phyloP scores from a whole-genome alignment of 2,888 invertebrate species.

The Heteromurus nitidus region DNA sequence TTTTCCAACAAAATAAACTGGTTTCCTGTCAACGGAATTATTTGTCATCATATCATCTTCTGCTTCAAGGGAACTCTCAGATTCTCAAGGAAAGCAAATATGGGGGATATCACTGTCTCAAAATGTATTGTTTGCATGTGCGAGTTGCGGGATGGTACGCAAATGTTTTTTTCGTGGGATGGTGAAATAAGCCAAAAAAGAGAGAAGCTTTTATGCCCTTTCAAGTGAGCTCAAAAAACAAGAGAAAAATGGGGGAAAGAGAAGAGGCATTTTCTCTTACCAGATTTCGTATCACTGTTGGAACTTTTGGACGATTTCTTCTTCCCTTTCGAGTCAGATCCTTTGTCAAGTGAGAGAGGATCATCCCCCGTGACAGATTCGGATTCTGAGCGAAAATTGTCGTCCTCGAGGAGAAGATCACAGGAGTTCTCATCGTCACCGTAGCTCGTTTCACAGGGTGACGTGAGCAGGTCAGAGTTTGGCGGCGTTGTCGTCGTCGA shows the following conservation, averaged over 20 bases:
- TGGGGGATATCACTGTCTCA: background rate
- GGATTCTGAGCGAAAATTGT: constrained; percentile 72
- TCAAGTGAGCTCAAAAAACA: background rate
- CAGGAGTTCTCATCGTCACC: constrained; percentile 74
- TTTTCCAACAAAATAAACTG: constrained; percentile 21
- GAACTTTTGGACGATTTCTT: constrained; percentile 74
- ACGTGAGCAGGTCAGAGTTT: constrained; percentile 73
- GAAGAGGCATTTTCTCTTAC: constrained; percentile 50
- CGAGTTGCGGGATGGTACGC: background rate
- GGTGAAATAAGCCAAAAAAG: background rate
- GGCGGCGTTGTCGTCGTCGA: constrained; percentile 74
- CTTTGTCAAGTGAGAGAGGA: constrained; percentile 72
- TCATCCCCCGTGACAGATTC: constrained; percentile 73
- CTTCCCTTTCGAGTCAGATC: constrained; percentile 72
- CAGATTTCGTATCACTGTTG: constrained; percentile 73
- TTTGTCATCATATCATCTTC: constrained; percentile 47
- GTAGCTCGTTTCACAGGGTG: constrained; percentile 73
- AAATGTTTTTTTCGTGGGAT: background rate
- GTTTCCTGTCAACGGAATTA: constrained; percentile 47
- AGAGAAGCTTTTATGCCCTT: constrained; percentile 9
- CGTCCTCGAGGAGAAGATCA: constrained; percentile 73
- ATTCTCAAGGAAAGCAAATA: constrained; percentile 15
- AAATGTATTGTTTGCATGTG: background rate
- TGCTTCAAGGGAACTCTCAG: background rate
- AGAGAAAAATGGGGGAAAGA: background rate